Conservation (phyloP, 1,140 invertebrate genomes). For the Vollenhovia emeryi region DNA sequence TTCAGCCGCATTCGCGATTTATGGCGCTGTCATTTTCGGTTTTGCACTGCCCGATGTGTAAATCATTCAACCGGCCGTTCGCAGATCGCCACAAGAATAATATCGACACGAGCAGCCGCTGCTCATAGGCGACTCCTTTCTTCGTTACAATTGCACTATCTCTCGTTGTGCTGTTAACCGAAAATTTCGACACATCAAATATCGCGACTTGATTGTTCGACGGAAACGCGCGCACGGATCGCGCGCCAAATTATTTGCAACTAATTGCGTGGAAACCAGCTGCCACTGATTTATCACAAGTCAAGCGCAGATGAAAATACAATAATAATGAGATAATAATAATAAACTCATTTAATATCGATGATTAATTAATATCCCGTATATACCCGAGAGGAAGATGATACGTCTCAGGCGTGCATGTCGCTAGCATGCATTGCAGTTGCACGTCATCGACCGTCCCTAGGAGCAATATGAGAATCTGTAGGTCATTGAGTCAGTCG, state of each 20-base stretch:
- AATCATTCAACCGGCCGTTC: constrained; percentile 55
- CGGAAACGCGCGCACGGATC: neutral
- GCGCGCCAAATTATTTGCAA: constrained; percentile 41
- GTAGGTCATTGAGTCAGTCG: constrained; percentile 47
- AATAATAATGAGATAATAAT: constrained; percentile 51
- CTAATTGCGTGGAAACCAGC: constrained; percentile 56
- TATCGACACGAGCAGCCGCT: neutral
- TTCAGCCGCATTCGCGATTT: constrained; percentile 67
- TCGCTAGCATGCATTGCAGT: neutral
- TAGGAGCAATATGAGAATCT: constrained; percentile 42
- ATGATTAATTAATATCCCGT: constrained; percentile 21
- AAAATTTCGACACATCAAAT: constrained; percentile 51
- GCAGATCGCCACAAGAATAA: constrained; percentile 64
- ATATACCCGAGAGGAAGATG: neutral
- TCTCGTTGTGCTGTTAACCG: constrained; percentile 16
- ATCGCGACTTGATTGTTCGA: constrained; percentile 23
- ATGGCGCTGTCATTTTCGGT: constrained; percentile 70
- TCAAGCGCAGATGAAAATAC: constrained; percentile 43
- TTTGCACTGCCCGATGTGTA: constrained; percentile 60
- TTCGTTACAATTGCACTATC: constrained; percentile 34
- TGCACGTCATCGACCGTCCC: neutral
- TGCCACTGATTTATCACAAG: constrained; percentile 52
- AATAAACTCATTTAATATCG: constrained; percentile 26
- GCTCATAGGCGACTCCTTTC: constrained; percentile 19
- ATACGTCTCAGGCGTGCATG: neutral